Conservation (phyloP, 2,888 invertebrate species). For the Linnaemya vulpina region DNA sequence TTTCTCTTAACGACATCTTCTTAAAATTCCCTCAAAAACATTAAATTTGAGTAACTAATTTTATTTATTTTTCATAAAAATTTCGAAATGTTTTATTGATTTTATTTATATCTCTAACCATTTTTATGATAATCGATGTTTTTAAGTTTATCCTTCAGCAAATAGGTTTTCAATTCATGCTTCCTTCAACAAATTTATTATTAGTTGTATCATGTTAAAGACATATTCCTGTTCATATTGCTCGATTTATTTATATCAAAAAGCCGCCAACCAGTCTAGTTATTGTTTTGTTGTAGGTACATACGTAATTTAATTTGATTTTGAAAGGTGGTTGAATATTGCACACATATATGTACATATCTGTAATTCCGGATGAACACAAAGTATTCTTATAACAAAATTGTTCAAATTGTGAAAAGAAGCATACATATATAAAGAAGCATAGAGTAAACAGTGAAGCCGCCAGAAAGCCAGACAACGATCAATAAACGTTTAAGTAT, state of each 20-base stretch:
- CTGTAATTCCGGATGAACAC: background rate
- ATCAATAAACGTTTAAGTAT: slow-evolving; percentile 25
- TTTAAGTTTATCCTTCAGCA: too few species aligned
- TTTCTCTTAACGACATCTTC: too few species aligned
- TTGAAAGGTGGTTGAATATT: slow-evolving; percentile 59
- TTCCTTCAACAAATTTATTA: slow-evolving; percentile 1
- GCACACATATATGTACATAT: slow-evolving; percentile 3
- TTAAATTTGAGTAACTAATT: too few species aligned
- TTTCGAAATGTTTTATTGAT: too few species aligned
- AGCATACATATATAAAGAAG: slow-evolving; percentile 15
- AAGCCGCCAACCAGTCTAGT: slow-evolving; percentile 61
- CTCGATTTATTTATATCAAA: slow-evolving; percentile 21
- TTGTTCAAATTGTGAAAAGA: slow-evolving; percentile 41
- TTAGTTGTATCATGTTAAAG: slow-evolving; percentile 45
- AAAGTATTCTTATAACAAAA: background rate
- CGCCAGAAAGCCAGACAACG: slow-evolving; percentile 28
- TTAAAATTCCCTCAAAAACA: too few species aligned
- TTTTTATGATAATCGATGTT: too few species aligned
- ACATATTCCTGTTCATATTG: slow-evolving; percentile 31
- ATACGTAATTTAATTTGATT: slow-evolving; percentile 11
- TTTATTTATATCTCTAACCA: too few species aligned
- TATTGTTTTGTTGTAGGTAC: slow-evolving; percentile 47
- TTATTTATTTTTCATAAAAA: too few species aligned
- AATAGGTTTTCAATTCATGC: too few species aligned
- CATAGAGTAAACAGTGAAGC: slow-evolving; percentile 11